Evolutionary conservation across 2,113 vertebrate species (phyloP), one percentile per base, ranked within the genome.

Genomic region (Chaetorhynchus papuensis): DNA sequence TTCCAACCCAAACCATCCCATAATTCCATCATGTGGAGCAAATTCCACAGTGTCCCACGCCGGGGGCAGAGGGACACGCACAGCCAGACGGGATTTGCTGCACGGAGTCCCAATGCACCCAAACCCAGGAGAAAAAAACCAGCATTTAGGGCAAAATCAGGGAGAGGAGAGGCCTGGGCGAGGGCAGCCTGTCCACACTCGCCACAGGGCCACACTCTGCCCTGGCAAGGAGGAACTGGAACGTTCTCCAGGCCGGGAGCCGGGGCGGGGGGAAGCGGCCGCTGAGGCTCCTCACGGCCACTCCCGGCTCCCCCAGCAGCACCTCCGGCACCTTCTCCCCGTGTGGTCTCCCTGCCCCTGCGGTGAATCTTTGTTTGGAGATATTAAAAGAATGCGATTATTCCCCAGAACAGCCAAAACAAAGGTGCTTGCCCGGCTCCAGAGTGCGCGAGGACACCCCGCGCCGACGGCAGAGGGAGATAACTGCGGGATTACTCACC

Each of bases 341-440:
- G 54, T 82, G 91, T 89, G 93, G 95, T 95, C 96, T 45, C 30
- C 33, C 47, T 52, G 64, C 72, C 81, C 81, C 75, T 6, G 87
- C 44, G 91, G 84, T 45, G 53, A 94, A 81, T 49, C 91, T 83
- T 20, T 82, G 76, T 64, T 63, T 15, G 72, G 35, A 83, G 88
- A 83, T 83, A 86, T 92, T 83, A 92, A 84, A 97, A 89, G 97
- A 97, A 97, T 93, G 96, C 90, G 35, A 83, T 79, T 74, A 22
- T 94, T 95, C 39, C 91, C 95, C 94, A 78, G 91, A 41, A 72
- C 28, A 92, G 94, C 92, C 94, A 27, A 92, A 96, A 95, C 91
- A 92, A 92, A 96, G 72, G 96, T 77, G 81, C 74, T 76, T 16
- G 91, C 91, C 83, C 70, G 2, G 93, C 92, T 86, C 80, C 30